Percentiles rank a stretch among this genome's conserved stretches.
phyloP scores from a whole-genome alignment of 1,140 invertebrate genomes.

The Elysia chlorotica region DNA sequence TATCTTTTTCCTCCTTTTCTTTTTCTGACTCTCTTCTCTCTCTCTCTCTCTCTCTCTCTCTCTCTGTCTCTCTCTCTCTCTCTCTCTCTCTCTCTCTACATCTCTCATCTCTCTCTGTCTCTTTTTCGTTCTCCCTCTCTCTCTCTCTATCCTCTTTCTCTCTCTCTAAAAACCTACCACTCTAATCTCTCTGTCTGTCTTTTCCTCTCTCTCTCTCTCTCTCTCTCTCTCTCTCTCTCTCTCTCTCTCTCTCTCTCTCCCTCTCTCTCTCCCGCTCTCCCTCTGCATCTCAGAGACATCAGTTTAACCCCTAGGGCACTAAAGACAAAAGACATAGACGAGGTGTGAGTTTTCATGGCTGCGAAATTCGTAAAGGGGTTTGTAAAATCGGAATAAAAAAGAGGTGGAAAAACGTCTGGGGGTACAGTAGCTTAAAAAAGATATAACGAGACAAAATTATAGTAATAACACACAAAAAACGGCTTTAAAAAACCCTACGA shows the following conservation, averaged over 20 bases:
- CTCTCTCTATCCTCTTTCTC: not conserved
- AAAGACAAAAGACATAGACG: too few relatives aligned
- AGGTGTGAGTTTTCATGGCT: too few relatives aligned
- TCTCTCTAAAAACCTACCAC: not conserved
- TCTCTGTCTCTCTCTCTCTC: not conserved
- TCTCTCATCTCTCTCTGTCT: not conserved
- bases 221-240: not conserved
- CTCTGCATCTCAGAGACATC: not conserved
- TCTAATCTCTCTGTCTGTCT: too few relatives aligned
- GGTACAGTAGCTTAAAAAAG: too few relatives aligned
- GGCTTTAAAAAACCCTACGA: too few relatives aligned
- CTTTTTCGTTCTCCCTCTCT: not conserved
- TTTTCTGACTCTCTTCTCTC: not conserved
- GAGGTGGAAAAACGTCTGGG: too few relatives aligned
- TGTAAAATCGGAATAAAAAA: too few relatives aligned
- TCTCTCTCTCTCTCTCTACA: not conserved
- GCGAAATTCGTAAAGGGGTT: too few relatives aligned
- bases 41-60: not conserved
- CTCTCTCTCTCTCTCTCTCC: not conserved
- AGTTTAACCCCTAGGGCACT: too few relatives aligned
- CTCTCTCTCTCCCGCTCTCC: constrained; percentile 11
- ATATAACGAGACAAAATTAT: too few relatives aligned
- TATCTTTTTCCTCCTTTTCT: not conserved
- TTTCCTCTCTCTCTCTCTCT: not conserved
- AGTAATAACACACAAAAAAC: too few relatives aligned